Conservation (phyloP, 1,140 invertebrate genomes). For the Limonius californicus region DNA sequence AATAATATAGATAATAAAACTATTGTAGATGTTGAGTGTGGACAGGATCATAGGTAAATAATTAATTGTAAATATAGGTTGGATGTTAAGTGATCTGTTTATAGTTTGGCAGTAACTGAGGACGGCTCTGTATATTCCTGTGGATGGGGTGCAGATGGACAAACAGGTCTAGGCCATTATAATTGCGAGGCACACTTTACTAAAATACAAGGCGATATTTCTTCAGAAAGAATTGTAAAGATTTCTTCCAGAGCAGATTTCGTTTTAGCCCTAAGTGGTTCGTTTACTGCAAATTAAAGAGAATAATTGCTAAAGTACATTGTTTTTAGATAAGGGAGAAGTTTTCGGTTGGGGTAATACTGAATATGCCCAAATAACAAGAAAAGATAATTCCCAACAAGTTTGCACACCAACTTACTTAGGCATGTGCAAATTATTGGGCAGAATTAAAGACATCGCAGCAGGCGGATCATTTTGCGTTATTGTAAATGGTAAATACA, state of each 20-base stretch:
- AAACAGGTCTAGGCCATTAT: slow-evolving; percentile 81
- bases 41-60: slow-evolving; percentile 79
- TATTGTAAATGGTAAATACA: slow-evolving; percentile 67
- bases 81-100: slow-evolving; percentile 15
- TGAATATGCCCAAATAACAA: slow-evolving; percentile 83
- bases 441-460: slow-evolving; percentile 77
- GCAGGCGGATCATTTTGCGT: slow-evolving; percentile 85
- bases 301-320: background rate
- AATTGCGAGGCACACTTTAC: slow-evolving; percentile 57
- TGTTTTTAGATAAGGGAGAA: slow-evolving; percentile 76
- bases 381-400: slow-evolving; percentile 53
- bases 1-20: slow-evolving; percentile 57
- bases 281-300: slow-evolving; percentile 20
- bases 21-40: slow-evolving; percentile 71
- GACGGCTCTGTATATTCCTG: slow-evolving; percentile 81
- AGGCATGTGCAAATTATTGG: slow-evolving; percentile 57
- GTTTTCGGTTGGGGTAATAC: slow-evolving; percentile 97
- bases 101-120: slow-evolving; percentile 75
- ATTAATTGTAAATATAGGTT: background rate
- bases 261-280: slow-evolving; percentile 85
- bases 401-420: slow-evolving; percentile 68
- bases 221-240: slow-evolving; percentile 77
- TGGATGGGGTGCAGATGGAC: slow-evolving; percentile 93
- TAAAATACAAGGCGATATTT: slow-evolving; percentile 75
- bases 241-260: slow-evolving; percentile 79